Evolutionary conservation across 2,797 vertebrate species (phyloP).

Genomic region (Ficedula albicollis): DNA sequence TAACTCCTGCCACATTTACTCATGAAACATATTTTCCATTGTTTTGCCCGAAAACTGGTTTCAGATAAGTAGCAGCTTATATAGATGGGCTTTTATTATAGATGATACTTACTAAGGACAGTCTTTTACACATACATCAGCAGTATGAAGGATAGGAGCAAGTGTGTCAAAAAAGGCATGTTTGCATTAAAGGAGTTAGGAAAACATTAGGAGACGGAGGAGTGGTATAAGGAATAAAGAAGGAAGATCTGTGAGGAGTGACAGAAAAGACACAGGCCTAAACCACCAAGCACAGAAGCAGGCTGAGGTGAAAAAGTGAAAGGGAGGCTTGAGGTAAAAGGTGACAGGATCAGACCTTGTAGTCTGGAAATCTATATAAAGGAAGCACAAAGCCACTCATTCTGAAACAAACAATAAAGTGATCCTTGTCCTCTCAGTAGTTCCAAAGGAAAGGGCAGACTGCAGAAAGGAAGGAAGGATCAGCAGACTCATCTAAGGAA

Average conservation of each 20-base stretch:
- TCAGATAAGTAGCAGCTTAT: not conserved
- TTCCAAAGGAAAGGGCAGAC: not conserved
- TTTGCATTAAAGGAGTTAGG: not conserved
- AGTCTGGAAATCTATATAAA: not conserved
- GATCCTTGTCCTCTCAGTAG: not conserved
- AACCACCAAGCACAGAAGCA: not conserved
- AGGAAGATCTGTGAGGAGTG: constrained; percentile 20
- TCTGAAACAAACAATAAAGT: not conserved
- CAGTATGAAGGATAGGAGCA: not conserved
- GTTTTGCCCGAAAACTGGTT: not conserved
- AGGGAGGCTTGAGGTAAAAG: not conserved
- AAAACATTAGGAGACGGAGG: not conserved
- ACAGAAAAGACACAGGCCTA: constrained; percentile 15
- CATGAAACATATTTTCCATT: not conserved
- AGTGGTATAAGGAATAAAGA: not conserved
- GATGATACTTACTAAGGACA: not conserved
- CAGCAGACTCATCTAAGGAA: not conserved
- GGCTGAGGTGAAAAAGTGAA: constrained; percentile 16
- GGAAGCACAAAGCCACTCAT: not conserved
- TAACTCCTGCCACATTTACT: not conserved
- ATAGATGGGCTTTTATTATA: not conserved
- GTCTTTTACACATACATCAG: not conserved
- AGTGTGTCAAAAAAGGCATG: not conserved
- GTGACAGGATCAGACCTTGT: not conserved
- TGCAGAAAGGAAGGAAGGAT: not conserved